Base-by-base conservation (phyloP, 2,888 invertebrate genomes). In the Pseudococcus longispinus region DNA sequence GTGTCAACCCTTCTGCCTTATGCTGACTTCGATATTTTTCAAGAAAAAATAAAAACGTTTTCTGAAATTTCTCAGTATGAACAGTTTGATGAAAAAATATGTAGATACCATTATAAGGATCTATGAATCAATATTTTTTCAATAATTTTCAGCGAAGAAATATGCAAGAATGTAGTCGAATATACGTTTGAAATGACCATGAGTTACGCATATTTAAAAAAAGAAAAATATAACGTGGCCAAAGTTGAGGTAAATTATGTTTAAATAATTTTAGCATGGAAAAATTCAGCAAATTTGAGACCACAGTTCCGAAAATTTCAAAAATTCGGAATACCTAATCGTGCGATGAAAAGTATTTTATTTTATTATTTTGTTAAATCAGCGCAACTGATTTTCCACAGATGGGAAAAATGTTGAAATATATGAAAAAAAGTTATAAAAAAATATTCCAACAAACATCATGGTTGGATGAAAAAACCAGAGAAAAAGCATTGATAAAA, bases 391-490 rank as follows among this genome's bases (percentile, higher is more conserved):
- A n/a, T n/a, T n/a, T n/a, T n/a, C n/a, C 15, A 15, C 90, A 94
- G 94, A 94, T 94, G 0, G 91, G 93, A 89, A 94, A 94, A 90
- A 96, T 96, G 95, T 93, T 96, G 86, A 92, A 93, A 88, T 94
- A 95, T 90, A 94, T 96, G 13, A 92, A 94, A 84, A 91, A 13
- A 92, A 15, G 94, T 96, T 1, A 96, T 96, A 91, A 94, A 87
- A 93, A 92, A 15, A 93, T 95, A 88, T 93, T 96, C 0, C 90
- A 92, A 13, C 92, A 93, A 85, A 91, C 95, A 88, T 93, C 94
- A 87, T 96, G 96, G 96, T 96, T 96, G 96, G 96, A 96, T 90
- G 91, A 91, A 8, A 91, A 91, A 87, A 96, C 96, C 2, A 93
- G 94, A 88, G 91, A 91, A 80, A 93, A 93, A 88, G 96, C 96